Base-by-base conservation (phyloP, 2,113 vertebrate species). In the Calonectris borealis region DNA sequence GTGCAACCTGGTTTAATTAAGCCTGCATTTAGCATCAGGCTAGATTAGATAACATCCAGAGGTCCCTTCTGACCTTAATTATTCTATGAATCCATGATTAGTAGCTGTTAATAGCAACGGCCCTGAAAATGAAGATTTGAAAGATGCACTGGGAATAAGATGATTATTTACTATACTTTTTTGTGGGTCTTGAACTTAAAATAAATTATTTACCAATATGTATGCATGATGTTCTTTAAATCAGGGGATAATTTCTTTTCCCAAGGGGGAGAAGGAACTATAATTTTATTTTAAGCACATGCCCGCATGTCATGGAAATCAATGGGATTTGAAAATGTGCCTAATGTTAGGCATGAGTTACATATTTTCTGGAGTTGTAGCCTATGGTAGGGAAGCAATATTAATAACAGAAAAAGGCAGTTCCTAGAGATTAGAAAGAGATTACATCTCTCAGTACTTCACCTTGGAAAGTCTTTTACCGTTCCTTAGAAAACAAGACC, bases 401-500 rank as follows among this genome's bases (percentile, higher is more conserved):
- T 95, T 93, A 93, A 76, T 96, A 96, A 91, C 57, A 90, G 71
- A 86, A 94, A 92, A 76, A 88, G 34, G 55, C 68, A 93, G 36
- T 86, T 95, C 60, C 32, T 44, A 44, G 48, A 88, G 60, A 92
- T 95, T 90, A 93, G 88, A 78, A 92, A 91, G 68, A 92, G 83
- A 96, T 96, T 96, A 86, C 80, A 92, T 93, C 83, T 89, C 77
- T 81, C 76, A 60, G n/a, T 80, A 55, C 71, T 92, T 96, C 93
- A 96, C 90, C 83, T 92, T 96, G 88, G 92, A 83, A 96, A 94
- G 90, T 86, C 94, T 97, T 86, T 88, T 88, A 86, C 80, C 21
- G 71, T 88, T 92, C 71, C 86, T 88, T 51, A 68, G 73, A 83
- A 96, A 95, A 88, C 78, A 95, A 91, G 94, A 68, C 73, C 61